Conservation (phyloP, 2,113 vertebrate species). For the Dromas ardeola region DNA sequence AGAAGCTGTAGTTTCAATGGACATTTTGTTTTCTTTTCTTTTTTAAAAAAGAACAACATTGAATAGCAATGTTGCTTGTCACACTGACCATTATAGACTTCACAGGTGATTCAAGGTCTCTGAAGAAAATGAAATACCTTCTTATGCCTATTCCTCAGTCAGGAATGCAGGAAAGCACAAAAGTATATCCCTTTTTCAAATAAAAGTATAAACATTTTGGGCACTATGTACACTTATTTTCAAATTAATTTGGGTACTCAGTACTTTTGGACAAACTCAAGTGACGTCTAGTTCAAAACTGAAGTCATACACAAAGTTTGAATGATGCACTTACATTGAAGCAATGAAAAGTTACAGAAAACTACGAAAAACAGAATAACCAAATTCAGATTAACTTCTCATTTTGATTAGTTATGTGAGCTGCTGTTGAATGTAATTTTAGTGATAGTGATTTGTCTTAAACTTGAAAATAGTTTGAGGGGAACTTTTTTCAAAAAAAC, state of each 20-base stretch:
- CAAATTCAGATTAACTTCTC: too few species aligned
- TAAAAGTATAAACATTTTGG: neutral
- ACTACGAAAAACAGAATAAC: too few species aligned
- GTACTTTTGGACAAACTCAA: neutral
- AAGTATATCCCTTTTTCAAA: neutral
- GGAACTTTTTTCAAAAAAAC: too few species aligned
- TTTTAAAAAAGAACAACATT: neutral
- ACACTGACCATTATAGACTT: neutral
- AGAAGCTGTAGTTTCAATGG: neutral
- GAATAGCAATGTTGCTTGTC: neutral
- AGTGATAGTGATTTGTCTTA: too few species aligned
- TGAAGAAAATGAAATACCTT: neutral
- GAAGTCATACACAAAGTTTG: neutral
- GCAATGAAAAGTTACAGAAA: neutral
- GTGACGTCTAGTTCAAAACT: neutral
- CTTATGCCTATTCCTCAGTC: neutral
- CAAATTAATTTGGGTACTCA: neutral
- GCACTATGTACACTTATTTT: neutral
- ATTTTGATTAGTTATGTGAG: too few species aligned
- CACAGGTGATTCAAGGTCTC: neutral
- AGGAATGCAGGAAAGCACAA: neutral
- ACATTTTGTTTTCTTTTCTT: neutral
- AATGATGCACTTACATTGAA: neutral
- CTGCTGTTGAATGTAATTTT: too few species aligned
- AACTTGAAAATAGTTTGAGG: too few species aligned